Evolutionary conservation across 2,797 vertebrate species (phyloP).

Genomic region (Mastacembelus armatus): DNA sequence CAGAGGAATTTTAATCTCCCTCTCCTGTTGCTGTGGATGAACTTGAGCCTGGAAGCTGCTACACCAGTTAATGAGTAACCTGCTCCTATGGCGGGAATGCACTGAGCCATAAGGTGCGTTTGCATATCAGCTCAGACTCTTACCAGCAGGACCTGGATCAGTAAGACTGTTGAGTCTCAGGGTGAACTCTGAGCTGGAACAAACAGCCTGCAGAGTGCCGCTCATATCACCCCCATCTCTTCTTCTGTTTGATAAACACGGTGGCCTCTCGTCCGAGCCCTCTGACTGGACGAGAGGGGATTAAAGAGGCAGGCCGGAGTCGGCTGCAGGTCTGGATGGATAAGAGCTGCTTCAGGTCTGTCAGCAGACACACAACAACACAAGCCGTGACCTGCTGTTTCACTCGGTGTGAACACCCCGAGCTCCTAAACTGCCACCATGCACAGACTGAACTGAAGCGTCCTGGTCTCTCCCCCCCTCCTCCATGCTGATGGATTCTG

Average conservation of each 20-base stretch:
- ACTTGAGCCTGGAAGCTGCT: not conserved
- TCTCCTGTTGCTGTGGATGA: not conserved
- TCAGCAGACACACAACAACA: too few relatives aligned
- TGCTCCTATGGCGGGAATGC: conserved; percentile 13
- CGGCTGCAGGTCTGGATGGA: conserved; percentile 3
- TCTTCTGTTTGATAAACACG: conserved; percentile 61
- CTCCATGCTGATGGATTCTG: too few relatives aligned
- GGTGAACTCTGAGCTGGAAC: not conserved
- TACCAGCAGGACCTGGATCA: too few relatives aligned
- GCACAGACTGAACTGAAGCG: too few relatives aligned
- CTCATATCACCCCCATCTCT: conserved; percentile 35
- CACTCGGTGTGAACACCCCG: too few relatives aligned
- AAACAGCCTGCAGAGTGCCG: conserved; percentile 16
- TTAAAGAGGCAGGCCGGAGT: conserved; percentile 23
- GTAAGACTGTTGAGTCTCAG: too few relatives aligned
- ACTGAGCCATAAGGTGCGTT: conserved; percentile 16
- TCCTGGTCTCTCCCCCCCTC: too few relatives aligned
- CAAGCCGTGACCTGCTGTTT: too few relatives aligned
- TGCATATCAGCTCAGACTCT: conserved; percentile 12
- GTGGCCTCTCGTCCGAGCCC: not conserved
- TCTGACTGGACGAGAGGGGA: conserved; percentile 52
- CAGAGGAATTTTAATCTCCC: conserved; percentile 4
- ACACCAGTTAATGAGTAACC: conserved; percentile 47
- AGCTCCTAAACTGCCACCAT: too few relatives aligned
- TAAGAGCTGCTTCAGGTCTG: conserved; percentile 18